These are phyloP conservation scores for Montipora capricornis DNA, from an alignment of 64 coral and sea anemone species.

Conservation along the genomic window DNA sequence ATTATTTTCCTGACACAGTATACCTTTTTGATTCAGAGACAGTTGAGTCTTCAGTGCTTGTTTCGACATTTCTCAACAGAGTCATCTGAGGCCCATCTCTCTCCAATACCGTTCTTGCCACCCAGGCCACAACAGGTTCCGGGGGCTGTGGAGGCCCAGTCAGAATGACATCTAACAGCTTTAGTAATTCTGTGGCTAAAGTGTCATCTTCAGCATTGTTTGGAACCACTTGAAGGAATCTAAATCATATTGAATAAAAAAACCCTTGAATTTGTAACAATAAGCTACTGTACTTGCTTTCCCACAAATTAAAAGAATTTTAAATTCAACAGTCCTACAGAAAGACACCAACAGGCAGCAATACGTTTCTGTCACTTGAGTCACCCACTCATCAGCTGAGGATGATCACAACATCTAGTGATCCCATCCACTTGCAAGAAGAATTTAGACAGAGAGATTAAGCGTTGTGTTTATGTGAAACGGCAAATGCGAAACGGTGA, in stretches of 20 bases:
- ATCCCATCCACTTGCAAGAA: no score
- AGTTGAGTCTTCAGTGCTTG: slow-evolving; percentile 46
- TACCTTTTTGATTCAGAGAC: slow-evolving; percentile 84
- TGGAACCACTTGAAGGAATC: slow-evolving; percentile 90
- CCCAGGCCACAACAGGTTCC: slow-evolving; percentile 82
- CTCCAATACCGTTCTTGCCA: slow-evolving; percentile 73
- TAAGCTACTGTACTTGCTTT: no score
- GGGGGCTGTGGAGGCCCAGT: slow-evolving; percentile 52
- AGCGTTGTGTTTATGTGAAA: no score
- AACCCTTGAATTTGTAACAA: background rate
- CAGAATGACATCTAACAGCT: slow-evolving; percentile 73
- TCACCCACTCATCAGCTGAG: no score
- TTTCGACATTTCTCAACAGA: slow-evolving; percentile 58
- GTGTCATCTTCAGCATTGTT: slow-evolving; percentile 87
- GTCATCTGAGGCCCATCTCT: slow-evolving; percentile 75
- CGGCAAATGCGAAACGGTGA: no score
- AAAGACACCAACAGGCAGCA: no score
- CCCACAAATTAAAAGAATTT: no score
- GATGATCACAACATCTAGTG: no score
- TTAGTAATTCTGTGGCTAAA: slow-evolving; percentile 71
- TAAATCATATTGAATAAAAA: slow-evolving; percentile 1
- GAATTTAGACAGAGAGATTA: no score
- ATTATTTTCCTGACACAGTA: background rate
- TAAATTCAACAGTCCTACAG: no score
- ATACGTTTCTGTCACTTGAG: no score